Evolutionary conservation across 1,140 invertebrate species (phyloP), one percentile per base, ranked within the genome.

Genomic region (Rhyacophila brunnea): DNA sequence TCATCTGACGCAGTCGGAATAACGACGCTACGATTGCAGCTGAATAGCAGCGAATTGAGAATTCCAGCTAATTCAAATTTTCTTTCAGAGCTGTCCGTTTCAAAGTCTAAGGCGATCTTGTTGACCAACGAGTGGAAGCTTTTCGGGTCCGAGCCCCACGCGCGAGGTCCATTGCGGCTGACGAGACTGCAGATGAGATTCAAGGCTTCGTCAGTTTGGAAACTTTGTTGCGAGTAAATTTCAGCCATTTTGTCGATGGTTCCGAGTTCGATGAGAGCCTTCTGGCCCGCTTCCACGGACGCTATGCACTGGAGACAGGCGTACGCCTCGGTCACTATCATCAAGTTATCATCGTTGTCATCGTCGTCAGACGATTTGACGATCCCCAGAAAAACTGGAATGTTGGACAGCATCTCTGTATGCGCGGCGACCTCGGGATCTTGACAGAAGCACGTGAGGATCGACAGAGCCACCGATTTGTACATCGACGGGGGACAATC

Each of bases 271-370:
- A 91, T 80, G 1, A 95, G 73, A 7, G 87, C 86, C 67, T 88
- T 85, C 68, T 89, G 86, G 0, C 91, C 91, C 0, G 85, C 83
- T 56, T 85, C 81, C 70, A 85, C 83, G 55, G 82, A 80, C 9
- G 89, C 89, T 48, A 93, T 90, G 60, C 82, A 84, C 69, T 91
- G 87, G 7, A 95, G 73, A 66, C 92, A 94, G 51, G 86, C 86
- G 68, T 93, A 94, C 1, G 91, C 86, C 73, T 95, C 92, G 68
- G 88, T 91, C 2, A 94, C 87, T n/a, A 93, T 86, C 55, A 93
- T 91, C 5, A 95, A 79, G 68, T 88, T 89, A 66, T 93, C 90
- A 75, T 92, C 89, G 63, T 89, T 86, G 60, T 89, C 88, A 66
- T 86, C 87, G 67, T 90, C 88, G 63, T 91, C 90, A 7, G 85